phyloP scores from a whole-genome alignment of 2,797 vertebrate species.

The Ciconia nigra region DNA sequence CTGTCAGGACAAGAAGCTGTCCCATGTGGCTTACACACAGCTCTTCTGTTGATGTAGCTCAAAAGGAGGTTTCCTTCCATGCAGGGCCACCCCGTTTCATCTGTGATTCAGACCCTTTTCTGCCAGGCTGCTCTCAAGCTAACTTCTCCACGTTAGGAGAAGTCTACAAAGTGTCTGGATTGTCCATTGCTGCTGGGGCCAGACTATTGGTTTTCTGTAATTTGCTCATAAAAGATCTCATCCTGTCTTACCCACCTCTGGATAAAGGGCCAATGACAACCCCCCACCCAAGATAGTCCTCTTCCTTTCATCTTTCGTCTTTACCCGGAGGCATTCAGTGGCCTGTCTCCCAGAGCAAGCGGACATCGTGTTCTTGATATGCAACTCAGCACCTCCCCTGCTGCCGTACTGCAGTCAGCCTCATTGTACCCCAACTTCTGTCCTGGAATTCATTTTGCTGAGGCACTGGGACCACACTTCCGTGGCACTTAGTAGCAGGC shows the following conservation, averaged over 20 bases:
- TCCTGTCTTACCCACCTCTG: background rate
- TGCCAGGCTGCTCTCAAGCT: background rate
- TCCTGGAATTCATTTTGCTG: background rate
- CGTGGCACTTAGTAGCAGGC: too few species aligned
- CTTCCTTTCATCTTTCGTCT: background rate
- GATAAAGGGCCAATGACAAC: background rate
- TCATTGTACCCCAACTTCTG: background rate
- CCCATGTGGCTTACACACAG: background rate
- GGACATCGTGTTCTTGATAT: background rate
- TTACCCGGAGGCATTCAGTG: too few species aligned
- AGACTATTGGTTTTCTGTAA: background rate
- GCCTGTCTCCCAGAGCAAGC: background rate
- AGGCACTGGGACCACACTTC: background rate
- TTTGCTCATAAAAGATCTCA: background rate
- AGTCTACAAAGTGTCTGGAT: background rate
- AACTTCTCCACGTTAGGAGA: background rate
- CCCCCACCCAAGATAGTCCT: background rate
- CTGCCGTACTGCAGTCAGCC: background rate
- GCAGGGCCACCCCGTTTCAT: background rate
- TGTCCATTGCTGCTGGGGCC: background rate
- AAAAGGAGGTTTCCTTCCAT: background rate
- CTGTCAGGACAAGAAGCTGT: background rate
- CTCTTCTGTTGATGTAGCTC: background rate
- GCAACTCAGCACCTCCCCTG: too few species aligned
- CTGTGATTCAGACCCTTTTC: background rate